A percentile compares a stretch with the other conserved stretches of the same genome.
Conservation (phyloP, 1,140 invertebrate species). For the Bicyclus anynana region DNA sequence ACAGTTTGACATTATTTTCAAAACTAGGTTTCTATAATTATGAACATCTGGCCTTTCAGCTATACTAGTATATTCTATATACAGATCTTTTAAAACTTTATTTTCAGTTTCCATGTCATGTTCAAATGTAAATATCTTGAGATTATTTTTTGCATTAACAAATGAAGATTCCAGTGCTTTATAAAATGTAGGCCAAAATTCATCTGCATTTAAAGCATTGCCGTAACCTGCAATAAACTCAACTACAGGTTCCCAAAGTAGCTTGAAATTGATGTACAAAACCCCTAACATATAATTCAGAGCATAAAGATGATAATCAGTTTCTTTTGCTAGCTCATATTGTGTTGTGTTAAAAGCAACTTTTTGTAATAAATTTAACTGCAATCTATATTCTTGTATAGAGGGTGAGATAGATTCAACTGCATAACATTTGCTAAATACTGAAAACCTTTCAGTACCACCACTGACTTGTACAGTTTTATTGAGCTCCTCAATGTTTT, state of each 20-base stretch:
- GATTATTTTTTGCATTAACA: slow-evolving; percentile 53
- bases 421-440: slow-evolving; percentile 83
- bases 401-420: slow-evolving; percentile 83
- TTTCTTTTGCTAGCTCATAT: slow-evolving; percentile 76
- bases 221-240: slow-evolving; percentile 87
- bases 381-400: slow-evolving; percentile 88
- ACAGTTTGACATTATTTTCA: slow-evolving; percentile 87
- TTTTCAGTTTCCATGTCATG: slow-evolving; percentile 47
- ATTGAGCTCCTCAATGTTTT: slow-evolving; percentile 70
- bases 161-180: slow-evolving; percentile 77
- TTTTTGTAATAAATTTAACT: slow-evolving; percentile 85
- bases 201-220: slow-evolving; percentile 78
- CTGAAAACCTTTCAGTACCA: slow-evolving; percentile 65
- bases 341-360: slow-evolving; percentile 81
- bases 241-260: slow-evolving; percentile 90
- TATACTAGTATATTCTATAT: slow-evolving; percentile 60
- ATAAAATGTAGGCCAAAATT: slow-evolving; percentile 89
- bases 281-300: slow-evolving; percentile 89
- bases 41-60: slow-evolving; percentile 81
- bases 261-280: slow-evolving; percentile 91
- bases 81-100: slow-evolving; percentile 50
- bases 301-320: slow-evolving; percentile 79
- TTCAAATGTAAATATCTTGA: slow-evolving; percentile 53
- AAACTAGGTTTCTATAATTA: slow-evolving; percentile 88
- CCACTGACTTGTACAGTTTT: slow-evolving; percentile 45